A percentile compares a stretch with the other conserved stretches of the same genome.
Evolutionary conservation across 2,797 vertebrate species (phyloP).

Genomic region (Decapterus maruadsi): DNA sequence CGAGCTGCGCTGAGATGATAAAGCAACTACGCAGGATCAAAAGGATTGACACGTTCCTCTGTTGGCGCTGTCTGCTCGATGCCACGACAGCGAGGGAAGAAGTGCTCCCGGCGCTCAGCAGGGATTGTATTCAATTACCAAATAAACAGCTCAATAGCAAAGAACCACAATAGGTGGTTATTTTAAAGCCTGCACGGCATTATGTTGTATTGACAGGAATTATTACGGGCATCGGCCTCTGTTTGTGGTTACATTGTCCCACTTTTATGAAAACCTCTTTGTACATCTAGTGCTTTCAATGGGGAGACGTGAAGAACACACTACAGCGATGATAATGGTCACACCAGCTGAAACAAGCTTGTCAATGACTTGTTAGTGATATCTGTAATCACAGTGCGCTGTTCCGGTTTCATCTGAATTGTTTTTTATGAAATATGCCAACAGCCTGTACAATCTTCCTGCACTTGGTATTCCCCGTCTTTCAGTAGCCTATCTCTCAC

Average conservation of each 20-base stretch:
- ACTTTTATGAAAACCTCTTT: slow-evolving; percentile 19
- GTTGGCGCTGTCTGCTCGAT: slow-evolving; percentile 63
- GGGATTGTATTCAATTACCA: slow-evolving; percentile 72
- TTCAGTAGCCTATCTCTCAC: background rate
- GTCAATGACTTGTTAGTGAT: background rate
- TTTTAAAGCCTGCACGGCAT: slow-evolving; percentile 48
- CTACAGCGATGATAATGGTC: background rate
- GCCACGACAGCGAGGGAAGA: slow-evolving; percentile 42
- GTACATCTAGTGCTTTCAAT: background rate
- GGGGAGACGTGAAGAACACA: slow-evolving; percentile 3
- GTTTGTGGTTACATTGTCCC: slow-evolving; percentile 12
- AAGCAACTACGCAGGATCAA: slow-evolving; percentile 67
- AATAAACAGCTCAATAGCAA: slow-evolving; percentile 62
- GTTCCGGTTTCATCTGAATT: background rate
- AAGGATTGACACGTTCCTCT: slow-evolving; percentile 67
- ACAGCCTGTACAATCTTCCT: background rate
- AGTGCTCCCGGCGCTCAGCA: slow-evolving; percentile 43
- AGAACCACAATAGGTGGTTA: slow-evolving; percentile 42
- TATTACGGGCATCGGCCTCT: slow-evolving; percentile 30
- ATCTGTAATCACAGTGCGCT: background rate
- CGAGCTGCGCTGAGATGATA: slow-evolving; percentile 73
- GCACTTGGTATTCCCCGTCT: background rate
- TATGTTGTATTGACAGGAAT: slow-evolving; percentile 43
- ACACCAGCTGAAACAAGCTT: background rate
- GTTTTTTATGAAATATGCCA: background rate